Evolutionary conservation across 1,140 invertebrate genomes (phyloP), one percentile per base, ranked within the genome.

Genomic region (Drosophila sp.): DNA sequence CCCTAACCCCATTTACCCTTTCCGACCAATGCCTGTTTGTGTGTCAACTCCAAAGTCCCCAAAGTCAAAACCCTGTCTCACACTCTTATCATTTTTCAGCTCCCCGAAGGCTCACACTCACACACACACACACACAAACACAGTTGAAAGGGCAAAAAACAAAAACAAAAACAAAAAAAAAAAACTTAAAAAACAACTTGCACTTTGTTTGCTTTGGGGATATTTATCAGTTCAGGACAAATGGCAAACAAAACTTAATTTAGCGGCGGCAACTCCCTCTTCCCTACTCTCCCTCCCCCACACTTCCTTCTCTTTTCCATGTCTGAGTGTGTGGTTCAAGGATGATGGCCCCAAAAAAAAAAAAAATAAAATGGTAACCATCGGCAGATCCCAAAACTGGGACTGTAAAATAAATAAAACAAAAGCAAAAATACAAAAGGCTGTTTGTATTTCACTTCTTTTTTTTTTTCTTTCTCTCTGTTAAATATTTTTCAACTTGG

Each of bases 351-450:
- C 38, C 44, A 66, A 38, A 38, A 38, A 38, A 38, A 38, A 38
- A 38, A 38, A 30, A 30, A 30, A 30, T 3, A 2, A 63, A 66
- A 86, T 70, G 82, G 83, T 82, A 82, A 87, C 79, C 79, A 83
- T 71, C 55, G 57, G 50, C 58, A 61, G 60, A 66, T 79, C 75
- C 79, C 82, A 83, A 76, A 87, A 82, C 66, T 72, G 79, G 85
- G 65, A 66, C 79, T 85, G 79, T 82, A 79, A 87, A 86, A 87
- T 87, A 87, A 86, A 87, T 87, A 87, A 87, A 86, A 87, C 76
- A 76, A 87, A 79, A 70, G 78, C 41, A 33, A 40, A 60, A 55
- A 79, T 66, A 70, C 77, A 78, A 79, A 76, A 73, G 73, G 40
- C 44, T 57, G 30, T 57, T 70, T 40, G 40, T 66, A 61, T 41